A percentile compares a stretch with the other conserved stretches of the same genome.
Evolutionary conservation across 1,140 invertebrate genomes (phyloP).

Genomic region (Plutomurus gul): DNA sequence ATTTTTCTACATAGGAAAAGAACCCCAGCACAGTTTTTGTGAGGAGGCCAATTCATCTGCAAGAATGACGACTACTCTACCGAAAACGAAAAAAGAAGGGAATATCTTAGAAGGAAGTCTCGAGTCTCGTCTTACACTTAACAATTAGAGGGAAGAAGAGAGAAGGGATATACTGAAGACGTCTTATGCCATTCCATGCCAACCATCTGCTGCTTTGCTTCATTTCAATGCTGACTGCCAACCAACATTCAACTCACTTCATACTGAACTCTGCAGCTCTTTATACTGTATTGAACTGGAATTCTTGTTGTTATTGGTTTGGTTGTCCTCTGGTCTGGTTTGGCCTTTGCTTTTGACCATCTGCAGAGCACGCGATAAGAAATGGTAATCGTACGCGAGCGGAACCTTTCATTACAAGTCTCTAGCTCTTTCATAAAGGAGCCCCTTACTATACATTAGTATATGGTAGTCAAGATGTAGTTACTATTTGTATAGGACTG

Average conservation of each 20-base stretch:
- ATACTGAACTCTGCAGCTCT: neutral
- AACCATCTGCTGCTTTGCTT: slow-evolving; percentile 4
- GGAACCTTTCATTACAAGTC: slow-evolving; percentile 2
- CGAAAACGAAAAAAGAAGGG: neutral
- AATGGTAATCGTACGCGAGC: slow-evolving; percentile 20
- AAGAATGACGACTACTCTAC: neutral
- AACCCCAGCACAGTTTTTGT: no score
- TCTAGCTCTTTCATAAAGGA: neutral
- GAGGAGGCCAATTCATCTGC: neutral
- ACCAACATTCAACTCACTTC: neutral
- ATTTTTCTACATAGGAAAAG: no score
- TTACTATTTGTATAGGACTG: no score
- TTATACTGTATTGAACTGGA: no score
- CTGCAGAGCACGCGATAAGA: slow-evolving; percentile 24
- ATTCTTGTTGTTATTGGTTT: slow-evolving; percentile 15
- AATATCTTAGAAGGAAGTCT: slow-evolving; percentile 3
- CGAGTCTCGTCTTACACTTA: neutral
- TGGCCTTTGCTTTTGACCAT: neutral
- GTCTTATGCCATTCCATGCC: neutral
- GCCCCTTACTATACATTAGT: neutral
- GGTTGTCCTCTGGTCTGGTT: neutral
- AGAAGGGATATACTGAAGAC: neutral
- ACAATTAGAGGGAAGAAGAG: no score
- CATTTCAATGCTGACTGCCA: neutral
- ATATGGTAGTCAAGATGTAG: no score